A percentile compares a stretch with the other conserved stretches of the same genome.
Conservation (phyloP, 2,888 invertebrate species). For the Pachymerium ferrugineum region DNA sequence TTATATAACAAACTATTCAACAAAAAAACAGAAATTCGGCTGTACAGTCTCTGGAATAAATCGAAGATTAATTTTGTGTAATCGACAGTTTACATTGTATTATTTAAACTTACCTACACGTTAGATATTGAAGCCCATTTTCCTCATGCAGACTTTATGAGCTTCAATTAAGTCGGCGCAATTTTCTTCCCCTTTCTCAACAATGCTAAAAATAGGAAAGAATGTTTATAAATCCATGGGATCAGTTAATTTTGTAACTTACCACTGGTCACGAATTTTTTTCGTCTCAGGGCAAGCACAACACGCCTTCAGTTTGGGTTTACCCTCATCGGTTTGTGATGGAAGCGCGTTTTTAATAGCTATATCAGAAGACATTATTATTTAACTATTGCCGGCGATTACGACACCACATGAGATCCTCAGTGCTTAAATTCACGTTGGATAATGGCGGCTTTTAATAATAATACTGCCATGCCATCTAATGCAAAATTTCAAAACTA, state of each 20-base stretch:
- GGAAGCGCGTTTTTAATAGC: not conserved
- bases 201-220: not conserved
- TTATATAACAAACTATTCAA: not conserved
- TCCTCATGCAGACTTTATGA: constrained; percentile 93
- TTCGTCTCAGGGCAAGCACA: constrained; percentile 98
- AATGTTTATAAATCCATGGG: not conserved
- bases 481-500: too few relatives aligned
- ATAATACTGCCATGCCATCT: too few relatives aligned
- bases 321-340: constrained; percentile 6
- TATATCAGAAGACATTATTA: not conserved
- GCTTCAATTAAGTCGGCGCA: constrained; percentile 87
- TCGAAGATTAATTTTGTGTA: not conserved
- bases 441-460: too few relatives aligned
- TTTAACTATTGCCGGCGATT: not conserved
- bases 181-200: constrained; percentile 71
- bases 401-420: too few relatives aligned
- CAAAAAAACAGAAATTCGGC: not conserved
- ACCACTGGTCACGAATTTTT: constrained; percentile 84
- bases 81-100: not conserved
- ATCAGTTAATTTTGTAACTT: constrained; percentile 43
- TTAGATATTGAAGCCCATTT: constrained; percentile 92
- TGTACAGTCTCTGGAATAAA: not conserved
- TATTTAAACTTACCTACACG: not conserved
- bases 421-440: too few relatives aligned
- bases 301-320: constrained; percentile 73